Base-by-base conservation (phyloP, 92 coral and sea anemone genomes). In the Epizoanthus fatuus region DNA sequence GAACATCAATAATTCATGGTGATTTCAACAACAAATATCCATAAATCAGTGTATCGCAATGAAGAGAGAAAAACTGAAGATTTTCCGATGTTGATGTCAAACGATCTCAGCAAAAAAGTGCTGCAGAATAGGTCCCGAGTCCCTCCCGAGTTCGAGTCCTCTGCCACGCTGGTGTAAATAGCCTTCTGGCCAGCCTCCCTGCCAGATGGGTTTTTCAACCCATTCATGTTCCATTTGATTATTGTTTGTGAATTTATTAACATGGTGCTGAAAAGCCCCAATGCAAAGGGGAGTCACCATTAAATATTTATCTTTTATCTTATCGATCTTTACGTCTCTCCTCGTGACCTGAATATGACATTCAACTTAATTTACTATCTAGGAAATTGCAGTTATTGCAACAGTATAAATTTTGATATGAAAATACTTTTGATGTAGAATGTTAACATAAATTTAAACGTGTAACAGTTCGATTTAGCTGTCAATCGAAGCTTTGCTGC, bases 1-100 rank as follows among this genome's bases (percentile, higher is more conserved):
- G 47, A 35, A 77, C 82, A 77, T 77, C 58, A 77, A 77, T 77
- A 58, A 77, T 77, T 77, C 14, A 77, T 77, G 62, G 44, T 2
- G 39, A 37, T 38, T 75, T 56, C 44, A 75, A 38, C n/a, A 57
- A 14, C n/a, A 62, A 44, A 60, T 60, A 40, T 49, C 12, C 16
- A 25, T 32, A 55, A 56, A 75, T 29, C 65, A 15, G 44, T 35
- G 67, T 32, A 54, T 37, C 37, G 37, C 29, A 49, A 20, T 42
- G 25, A 77, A 17, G 63, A 10, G 2, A 58, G 32, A 42, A 60
- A 60, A 19, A 47, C n/a, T 2, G 13, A 10, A 37, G 15, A 16
- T 4, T 66, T 66, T 37, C 2, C 38, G n/a, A 14, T 3, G 19
- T 5, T 15, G 20, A 64, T n/a, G 19, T 66, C 38, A 37, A 38